Evolutionary conservation across 2,888 invertebrate genomes (phyloP), one percentile per base, ranked within the genome.

Genomic region (Macroteleia sp.): DNA sequence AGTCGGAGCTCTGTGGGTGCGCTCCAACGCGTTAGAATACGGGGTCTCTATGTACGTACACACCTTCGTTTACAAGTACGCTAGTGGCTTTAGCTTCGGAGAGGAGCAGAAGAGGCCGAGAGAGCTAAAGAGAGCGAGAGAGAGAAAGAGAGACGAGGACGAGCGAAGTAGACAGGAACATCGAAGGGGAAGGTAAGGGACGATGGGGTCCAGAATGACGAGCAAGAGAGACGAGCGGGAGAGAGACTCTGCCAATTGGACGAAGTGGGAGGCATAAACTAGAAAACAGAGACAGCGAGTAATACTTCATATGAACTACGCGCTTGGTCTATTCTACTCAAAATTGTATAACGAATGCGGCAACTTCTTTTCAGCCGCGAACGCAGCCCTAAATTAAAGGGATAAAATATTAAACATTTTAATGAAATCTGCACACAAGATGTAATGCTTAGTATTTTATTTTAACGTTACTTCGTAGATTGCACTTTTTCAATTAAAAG

Each of bases 1-100:
- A 22, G 79, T 82, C 84, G 82, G 81, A 64, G 79, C 85, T 85
- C 84, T 77, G 85, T 83, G 83, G 84, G 81, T 81, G 83, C 85
- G 83, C 83, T 79, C 80, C 78, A 75, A 71, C 77, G 48, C 66
- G 67, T 54, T 48, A 70, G 50, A 61, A 66, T 59, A 73, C 77
- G 66, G 70, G 59, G 62, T 73, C 69, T 76, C 76, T 56, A 56
- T 79, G 62, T 36, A 57, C 41, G 67, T 56, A 64, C 61, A 79
- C 67, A 62, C 71, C 74, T 66, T 57, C 71, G 39, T 74, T 69
- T 80, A 59, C 74, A 39, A 52, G 50, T 46, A 70, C 69, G 75
- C 61, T 57, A 46, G 56, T 67, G 64, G 62, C 61, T 62, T 62
- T 54, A 48, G 59, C 56, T 36, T 36, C 41, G 66, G 42, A 12